phyloP scores from a whole-genome alignment of 2,797 vertebrate species.

The Anguilla marmorata region DNA sequence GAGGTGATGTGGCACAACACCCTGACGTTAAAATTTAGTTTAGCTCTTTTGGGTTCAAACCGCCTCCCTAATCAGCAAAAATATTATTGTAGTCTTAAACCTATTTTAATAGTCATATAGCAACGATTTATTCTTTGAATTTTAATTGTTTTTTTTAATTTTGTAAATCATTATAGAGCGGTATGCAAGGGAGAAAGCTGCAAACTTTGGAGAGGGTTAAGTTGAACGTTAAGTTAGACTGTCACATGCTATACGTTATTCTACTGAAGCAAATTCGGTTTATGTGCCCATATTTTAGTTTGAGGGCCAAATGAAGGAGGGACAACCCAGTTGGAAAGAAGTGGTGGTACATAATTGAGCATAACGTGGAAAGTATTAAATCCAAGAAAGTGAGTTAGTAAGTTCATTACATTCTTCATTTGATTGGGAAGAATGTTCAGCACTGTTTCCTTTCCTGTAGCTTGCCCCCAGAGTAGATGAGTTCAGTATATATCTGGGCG shows the following conservation, averaged over 20 bases:
- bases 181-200: not conserved
- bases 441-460: not conserved
- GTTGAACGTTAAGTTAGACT: not conserved
- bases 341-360: slow-evolving; percentile 57
- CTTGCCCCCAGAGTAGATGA: not conserved
- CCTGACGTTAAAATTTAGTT: not conserved
- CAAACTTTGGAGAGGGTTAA: not conserved
- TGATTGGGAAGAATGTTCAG: not conserved
- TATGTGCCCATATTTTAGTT: not conserved
- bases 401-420: not conserved
- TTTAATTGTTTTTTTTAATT: not conserved
- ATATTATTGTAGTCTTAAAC: not conserved
- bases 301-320: not conserved
- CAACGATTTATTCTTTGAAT: not conserved
- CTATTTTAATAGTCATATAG: not conserved
- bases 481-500: not conserved
- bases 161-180: not conserved
- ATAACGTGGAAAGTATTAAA: slow-evolving; percentile 49
- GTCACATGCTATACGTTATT: not conserved
- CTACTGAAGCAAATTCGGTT: not conserved
- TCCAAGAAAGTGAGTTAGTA: slow-evolving; percentile 54
- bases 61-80: not conserved
- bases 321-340: slow-evolving; percentile 60
- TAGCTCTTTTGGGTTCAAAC: not conserved
- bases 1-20: slow-evolving; percentile 42